phyloP scores from a whole-genome alignment of 2,113 vertebrate species.

The Datnioides undecimradiatus region DNA sequence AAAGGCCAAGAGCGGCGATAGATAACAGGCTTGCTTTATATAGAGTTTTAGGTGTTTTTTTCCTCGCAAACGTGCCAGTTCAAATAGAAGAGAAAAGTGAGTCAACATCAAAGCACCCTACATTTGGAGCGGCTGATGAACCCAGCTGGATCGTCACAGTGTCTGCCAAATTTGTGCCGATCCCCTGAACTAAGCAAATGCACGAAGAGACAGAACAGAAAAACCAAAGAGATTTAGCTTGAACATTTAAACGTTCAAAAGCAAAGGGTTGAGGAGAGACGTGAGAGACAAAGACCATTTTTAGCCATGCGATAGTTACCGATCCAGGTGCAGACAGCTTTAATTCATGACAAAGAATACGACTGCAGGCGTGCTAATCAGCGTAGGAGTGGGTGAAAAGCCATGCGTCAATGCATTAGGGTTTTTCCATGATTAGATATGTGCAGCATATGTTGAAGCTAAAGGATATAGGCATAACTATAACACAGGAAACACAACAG shows the following conservation, averaged over 20 bases:
- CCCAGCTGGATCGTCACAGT: not conserved
- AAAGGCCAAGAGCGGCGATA: not conserved
- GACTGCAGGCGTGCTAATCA: constrained; percentile 20
- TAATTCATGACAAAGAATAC: not conserved
- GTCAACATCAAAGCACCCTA: constrained; percentile 17
- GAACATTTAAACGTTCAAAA: not conserved
- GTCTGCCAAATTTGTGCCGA: constrained; percentile 4
- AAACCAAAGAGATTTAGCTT: not conserved
- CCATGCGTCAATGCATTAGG: constrained; percentile 24
- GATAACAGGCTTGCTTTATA: not conserved
- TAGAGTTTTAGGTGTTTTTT: constrained; percentile 7
- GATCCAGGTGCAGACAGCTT: not conserved
- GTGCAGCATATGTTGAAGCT: not conserved
- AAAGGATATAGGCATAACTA: not conserved
- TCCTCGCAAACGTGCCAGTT: not conserved
- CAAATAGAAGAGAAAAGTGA: constrained; percentile 9
- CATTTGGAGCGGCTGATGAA: constrained; percentile 17
- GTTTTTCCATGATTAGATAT: not conserved
- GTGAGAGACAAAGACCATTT: not conserved
- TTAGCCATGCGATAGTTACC: not conserved
- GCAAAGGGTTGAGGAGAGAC: not conserved
- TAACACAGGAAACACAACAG: not conserved
- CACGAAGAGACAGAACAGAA: not conserved
- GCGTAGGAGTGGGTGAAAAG: constrained; percentile 33
- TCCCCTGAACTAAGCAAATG: not conserved